Base-by-base conservation (phyloP, 2,113 vertebrate genomes). In the Bambusicola thoracicus region DNA sequence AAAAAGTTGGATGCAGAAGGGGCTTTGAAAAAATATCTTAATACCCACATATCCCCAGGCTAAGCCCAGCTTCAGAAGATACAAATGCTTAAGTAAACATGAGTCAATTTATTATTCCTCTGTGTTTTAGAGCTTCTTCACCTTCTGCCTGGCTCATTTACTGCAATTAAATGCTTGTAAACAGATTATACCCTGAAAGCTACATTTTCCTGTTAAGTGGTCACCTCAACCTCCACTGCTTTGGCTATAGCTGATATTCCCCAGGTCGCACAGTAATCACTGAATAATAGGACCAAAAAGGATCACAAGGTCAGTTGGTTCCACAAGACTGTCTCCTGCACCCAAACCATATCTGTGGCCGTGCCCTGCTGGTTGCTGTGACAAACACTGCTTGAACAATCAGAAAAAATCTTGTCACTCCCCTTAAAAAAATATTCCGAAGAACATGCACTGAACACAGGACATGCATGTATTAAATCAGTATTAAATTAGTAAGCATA, bases 131-230 rank as follows among this genome's bases (percentile, higher is more conserved):
- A 68, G 85, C 95, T 90, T 97, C 82, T 69, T 95, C 87, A 95
- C 95, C 87, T 95, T 95, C 94, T 95, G 87, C 88, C 93, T 96
- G 90, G 85, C 73, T 95, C 95, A 94, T 94, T 96, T 92, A 87
- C 85, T 90, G 91, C 95, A 94, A 94, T 92, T 96, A 97, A 94
- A 90, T 94, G 79, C 82, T 81, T 95, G 90, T 94, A 95, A 95
- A 94, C 87, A 96, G 82, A 93, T 95, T 90, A 95, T 53, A 95
- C 55, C 82, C 91, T 72, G 90, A 95, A 95, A 92, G 87, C 82
- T 72, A 25, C 73, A 44, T 95, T 85, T 93, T 86, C 80, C 82
- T 78, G 62, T 30, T 78, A 96, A 94, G 90, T 84, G 93, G 91
- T 86, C 94, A 95, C 87, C 85, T 92, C 77, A 85, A 80, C 87